Conservation (phyloP, 2,113 vertebrate species). For the Suricata suricatta region DNA sequence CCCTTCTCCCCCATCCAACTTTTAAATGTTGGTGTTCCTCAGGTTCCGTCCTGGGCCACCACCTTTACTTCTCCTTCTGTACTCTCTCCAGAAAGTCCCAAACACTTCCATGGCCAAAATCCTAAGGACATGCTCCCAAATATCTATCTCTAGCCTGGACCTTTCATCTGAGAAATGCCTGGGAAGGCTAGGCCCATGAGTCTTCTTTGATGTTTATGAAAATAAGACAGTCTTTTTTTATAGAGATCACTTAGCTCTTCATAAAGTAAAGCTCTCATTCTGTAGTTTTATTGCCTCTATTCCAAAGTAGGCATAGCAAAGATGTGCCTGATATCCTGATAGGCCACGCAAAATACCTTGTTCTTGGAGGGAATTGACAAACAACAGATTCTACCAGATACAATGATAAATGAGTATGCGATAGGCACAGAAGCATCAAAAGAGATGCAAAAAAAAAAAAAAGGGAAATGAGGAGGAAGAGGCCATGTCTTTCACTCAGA, state of each 20-base stretch:
- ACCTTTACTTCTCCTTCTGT: background rate
- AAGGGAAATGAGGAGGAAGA: too few species aligned
- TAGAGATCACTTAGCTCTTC: background rate
- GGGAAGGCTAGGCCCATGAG: background rate
- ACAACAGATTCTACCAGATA: background rate
- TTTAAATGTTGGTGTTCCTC: background rate
- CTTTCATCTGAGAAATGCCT: background rate
- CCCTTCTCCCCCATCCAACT: background rate
- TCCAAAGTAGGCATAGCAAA: background rate
- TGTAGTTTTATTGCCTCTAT: background rate
- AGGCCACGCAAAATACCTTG: background rate
- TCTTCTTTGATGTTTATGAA: background rate
- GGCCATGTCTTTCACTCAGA: background rate
- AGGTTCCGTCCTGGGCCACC: background rate
- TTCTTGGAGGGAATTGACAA: background rate
- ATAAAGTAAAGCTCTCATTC: background rate
- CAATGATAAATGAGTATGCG: background rate
- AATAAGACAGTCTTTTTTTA: background rate
- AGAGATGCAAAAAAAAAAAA: background rate
- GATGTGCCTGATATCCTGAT: background rate
- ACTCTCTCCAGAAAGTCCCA: background rate
- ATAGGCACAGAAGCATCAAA: fast-evolving
- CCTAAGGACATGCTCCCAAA: background rate
- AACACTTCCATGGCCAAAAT: background rate
- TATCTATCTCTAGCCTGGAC: background rate